Percentiles rank a stretch among this genome's conserved stretches.
phyloP scores from a whole-genome alignment of 2,888 invertebrate genomes.

The Drosophila percnosoma region DNA sequence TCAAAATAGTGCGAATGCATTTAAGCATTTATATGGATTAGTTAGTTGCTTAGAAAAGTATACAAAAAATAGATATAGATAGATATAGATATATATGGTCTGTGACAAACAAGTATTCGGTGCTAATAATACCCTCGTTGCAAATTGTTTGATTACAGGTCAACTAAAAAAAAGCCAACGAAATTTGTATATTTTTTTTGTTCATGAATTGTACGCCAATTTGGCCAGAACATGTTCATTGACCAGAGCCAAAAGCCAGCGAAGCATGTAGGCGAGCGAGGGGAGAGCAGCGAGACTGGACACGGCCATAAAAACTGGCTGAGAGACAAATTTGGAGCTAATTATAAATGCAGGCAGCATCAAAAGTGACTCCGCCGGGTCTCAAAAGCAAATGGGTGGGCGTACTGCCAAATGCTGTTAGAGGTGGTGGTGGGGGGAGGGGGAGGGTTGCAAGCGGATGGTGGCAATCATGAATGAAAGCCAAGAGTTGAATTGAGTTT shows the following conservation, averaged over 20 bases:
- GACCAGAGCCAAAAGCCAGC: slow-evolving; percentile 30
- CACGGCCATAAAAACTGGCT: slow-evolving; percentile 67
- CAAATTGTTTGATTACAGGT: not conserved
- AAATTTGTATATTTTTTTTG: slow-evolving; percentile 58
- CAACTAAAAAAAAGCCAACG: slow-evolving; percentile 31
- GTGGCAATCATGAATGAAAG: slow-evolving; percentile 63
- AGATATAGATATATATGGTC: not conserved
- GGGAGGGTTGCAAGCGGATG: slow-evolving; percentile 16
- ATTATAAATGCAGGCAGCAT: slow-evolving; percentile 72
- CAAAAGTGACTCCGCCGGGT: slow-evolving; percentile 50
- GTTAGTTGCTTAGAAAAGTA: too few species aligned
- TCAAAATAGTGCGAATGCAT: too few species aligned
- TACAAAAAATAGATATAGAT: not conserved
- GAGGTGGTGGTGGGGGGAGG: not conserved
- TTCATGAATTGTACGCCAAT: slow-evolving; percentile 62
- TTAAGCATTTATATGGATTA: too few species aligned
- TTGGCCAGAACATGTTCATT: slow-evolving; percentile 54
- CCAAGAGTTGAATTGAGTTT: slow-evolving; percentile 17
- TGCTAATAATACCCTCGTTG: not conserved
- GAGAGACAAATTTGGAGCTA: slow-evolving; percentile 76
- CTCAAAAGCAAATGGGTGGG: slow-evolving; percentile 48
- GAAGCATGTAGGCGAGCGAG: not conserved
- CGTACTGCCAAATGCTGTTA: slow-evolving; percentile 44
- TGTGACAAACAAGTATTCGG: not conserved
- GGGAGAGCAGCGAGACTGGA: slow-evolving; percentile 41